Base-by-base conservation (phyloP, 2,797 vertebrate species). In the Myotis planiceps region DNA sequence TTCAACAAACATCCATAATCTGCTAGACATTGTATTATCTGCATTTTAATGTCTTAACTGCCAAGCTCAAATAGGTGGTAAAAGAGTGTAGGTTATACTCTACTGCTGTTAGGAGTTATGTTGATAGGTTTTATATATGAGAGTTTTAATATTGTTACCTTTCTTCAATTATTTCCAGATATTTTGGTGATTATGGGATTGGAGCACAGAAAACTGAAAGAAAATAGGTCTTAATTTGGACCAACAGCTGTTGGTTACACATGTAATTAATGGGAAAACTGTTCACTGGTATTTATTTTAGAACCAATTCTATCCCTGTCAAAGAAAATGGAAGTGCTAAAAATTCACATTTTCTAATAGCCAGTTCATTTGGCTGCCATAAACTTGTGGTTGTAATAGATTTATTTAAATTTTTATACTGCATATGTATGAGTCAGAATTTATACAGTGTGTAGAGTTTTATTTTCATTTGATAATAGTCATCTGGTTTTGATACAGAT, bases 211-310 rank as follows among this genome's bases (percentile, higher is more conserved):
- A 85, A 93, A 47, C 32, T 68, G 55, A 93, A 65, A 65, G 27
- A 95, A 87, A 92, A 93, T 74, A 79, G 19, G 37, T 49, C 25
- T 94, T 87, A 80, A 76, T 95, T 93, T 94, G 18, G 13, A 58
- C 55, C 39, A 74, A 84, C 51, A 91, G 60, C 65, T 89, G 53
- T 68, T 78, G 42, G 42, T 49, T 95, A 89, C 39, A 93, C 9
- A 88, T 75, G 32, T 82, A 81, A 92, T 90, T 92, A 90, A 92
- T 47, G 49, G 34, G 53, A 94, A 94, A 74, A 81, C 42, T 82
- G 3, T 92, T 96, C 80, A 65, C 55, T 90, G 72, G 37, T 94
- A 81, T 94, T 92, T 85, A 86, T 92, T 90, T 96, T 94, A 92
- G 47, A 89, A 71, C 12, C 0, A 6, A 92, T 82, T 15, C 18